Evolutionary conservation across 2,888 invertebrate species (phyloP).

Genomic region (Spicauda simplicius): DNA sequence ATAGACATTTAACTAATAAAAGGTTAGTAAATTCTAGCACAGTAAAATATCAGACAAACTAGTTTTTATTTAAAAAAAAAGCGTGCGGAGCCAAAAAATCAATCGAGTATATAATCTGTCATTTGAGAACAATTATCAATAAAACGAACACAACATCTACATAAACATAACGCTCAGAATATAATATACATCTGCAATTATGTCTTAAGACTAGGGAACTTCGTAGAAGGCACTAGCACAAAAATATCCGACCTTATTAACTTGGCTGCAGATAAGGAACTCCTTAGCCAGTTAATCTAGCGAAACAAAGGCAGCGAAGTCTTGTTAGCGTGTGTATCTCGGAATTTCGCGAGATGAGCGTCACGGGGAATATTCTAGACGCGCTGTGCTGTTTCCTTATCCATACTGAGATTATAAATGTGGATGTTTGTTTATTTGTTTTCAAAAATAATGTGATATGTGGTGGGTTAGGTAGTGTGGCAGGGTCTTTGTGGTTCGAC

Average conservation of each 20-base stretch:
- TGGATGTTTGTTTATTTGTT: not conserved
- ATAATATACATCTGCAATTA: not conserved
- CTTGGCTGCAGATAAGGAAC: constrained; percentile 35
- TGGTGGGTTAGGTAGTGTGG: too few relatives aligned
- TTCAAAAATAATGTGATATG: too few relatives aligned
- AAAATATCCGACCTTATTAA: constrained; percentile 26
- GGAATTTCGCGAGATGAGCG: constrained; percentile 36
- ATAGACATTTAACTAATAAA: too few relatives aligned
- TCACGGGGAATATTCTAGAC: constrained; percentile 6
- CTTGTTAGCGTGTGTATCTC: constrained; percentile 23
- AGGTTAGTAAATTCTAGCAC: too few relatives aligned
- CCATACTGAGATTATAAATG: not conserved
- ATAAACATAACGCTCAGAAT: not conserved
- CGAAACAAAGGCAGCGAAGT: constrained; percentile 35
- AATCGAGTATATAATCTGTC: too few relatives aligned
- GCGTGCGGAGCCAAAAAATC: too few relatives aligned
- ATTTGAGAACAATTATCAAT: too few relatives aligned
- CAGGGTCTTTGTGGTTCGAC: too few relatives aligned
- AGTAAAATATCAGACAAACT: too few relatives aligned
- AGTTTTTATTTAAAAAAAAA: too few relatives aligned
- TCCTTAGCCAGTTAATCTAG: constrained; percentile 37
- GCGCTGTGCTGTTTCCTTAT: not conserved
- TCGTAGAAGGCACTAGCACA: constrained; percentile 2
- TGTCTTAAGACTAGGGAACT: not conserved
- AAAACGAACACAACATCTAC: not conserved